phyloP scores from a whole-genome alignment of 2,113 vertebrate genomes.

The Toxostoma redivivum region DNA sequence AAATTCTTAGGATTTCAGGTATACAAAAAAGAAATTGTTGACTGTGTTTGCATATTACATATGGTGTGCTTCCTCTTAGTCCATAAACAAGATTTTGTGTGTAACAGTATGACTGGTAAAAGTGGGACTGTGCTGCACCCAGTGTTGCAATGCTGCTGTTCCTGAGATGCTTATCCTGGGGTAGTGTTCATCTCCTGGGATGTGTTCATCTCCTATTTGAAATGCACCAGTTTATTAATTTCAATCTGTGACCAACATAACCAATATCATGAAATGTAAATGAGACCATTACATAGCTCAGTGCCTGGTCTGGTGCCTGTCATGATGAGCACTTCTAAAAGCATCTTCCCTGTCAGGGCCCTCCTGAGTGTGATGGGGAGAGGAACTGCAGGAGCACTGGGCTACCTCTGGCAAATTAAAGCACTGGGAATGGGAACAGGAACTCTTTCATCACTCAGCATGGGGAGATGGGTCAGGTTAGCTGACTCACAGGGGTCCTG shows the following conservation, averaged over 20 bases:
- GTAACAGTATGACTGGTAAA: background rate
- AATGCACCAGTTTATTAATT: background rate
- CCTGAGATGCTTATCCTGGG: background rate
- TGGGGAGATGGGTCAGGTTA: background rate
- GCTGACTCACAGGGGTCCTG: background rate
- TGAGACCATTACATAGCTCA: background rate
- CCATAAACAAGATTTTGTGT: background rate
- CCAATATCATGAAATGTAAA: background rate
- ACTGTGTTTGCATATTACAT: background rate
- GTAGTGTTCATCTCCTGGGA: background rate
- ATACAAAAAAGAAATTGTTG: background rate
- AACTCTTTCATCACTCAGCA: background rate
- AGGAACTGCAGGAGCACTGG: fast-evolving
- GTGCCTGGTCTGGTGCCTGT: background rate
- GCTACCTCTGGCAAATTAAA: background rate
- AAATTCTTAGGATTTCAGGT: background rate
- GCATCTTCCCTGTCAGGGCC: background rate
- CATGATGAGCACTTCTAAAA: background rate
- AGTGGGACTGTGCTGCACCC: background rate
- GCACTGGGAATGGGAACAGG: background rate
- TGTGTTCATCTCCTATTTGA: background rate
- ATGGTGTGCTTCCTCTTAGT: background rate
- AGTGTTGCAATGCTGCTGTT: background rate
- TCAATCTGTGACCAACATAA: background rate
- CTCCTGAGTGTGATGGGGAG: fast-evolving